Percentiles rank a stretch among this genome's conserved stretches.
Evolutionary conservation across 2,888 invertebrate species (phyloP).

Genomic region (Ctenicera cuprea): DNA sequence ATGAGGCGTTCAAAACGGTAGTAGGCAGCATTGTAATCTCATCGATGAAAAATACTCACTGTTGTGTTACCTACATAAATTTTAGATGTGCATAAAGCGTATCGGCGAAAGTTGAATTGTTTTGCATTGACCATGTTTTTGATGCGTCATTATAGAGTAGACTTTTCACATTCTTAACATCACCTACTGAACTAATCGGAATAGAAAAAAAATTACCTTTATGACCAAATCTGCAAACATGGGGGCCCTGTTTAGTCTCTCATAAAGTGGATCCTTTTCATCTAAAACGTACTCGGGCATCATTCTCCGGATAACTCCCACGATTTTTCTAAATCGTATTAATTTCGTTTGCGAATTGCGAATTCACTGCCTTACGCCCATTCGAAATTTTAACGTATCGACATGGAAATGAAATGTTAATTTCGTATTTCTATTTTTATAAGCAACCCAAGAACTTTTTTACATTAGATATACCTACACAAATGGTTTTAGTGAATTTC

Average conservation of each 20-base stretch:
- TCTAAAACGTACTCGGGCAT: conserved; percentile 65
- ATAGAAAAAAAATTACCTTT: conserved; percentile 51
- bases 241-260: conserved; percentile 58
- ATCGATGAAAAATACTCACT: conserved; percentile 31
- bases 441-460: conserved; percentile 32
- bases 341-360: background rate
- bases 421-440: conserved; percentile 8
- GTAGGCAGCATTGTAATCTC: conserved; percentile 27
- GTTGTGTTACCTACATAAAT: conserved; percentile 38
- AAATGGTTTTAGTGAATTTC: conserved; percentile 23
- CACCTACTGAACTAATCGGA: background rate
- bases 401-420: conserved; percentile 5
- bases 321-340: background rate
- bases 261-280: conserved; percentile 64
- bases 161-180: background rate
- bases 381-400: no score
- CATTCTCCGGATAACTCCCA: conserved; percentile 60
- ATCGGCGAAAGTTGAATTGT: conserved; percentile 49
- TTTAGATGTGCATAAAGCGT: conserved; percentile 47
- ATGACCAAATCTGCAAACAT: conserved; percentile 58
- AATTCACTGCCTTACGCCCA: background rate
- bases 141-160: conserved; percentile 18
- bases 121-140: conserved; percentile 29
- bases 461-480: conserved; percentile 34
- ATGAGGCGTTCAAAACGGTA: conserved; percentile 34